A percentile compares a stretch with the other conserved stretches of the same genome.
Conservation (phyloP, 2,888 invertebrate species). For the Oligia strigilis region DNA sequence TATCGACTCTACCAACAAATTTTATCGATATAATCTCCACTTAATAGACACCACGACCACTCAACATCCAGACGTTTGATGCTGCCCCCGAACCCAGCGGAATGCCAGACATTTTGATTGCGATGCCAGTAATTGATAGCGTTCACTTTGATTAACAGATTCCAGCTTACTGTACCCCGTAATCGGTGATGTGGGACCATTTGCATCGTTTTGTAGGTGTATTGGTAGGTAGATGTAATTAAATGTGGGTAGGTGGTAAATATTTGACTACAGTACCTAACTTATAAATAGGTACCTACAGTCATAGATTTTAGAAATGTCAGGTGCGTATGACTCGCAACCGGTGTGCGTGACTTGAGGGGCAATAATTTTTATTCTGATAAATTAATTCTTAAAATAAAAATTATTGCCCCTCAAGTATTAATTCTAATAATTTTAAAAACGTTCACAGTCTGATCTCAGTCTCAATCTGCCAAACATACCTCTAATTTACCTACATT, state of each 20-base stretch:
- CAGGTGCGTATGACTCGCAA: neutral
- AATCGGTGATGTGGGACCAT: constrained; percentile 60
- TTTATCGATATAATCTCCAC: constrained; percentile 19
- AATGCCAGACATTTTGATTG: constrained; percentile 88
- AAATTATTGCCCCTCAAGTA: too few relatives aligned
- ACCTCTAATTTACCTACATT: too few relatives aligned
- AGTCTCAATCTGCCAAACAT: too few relatives aligned
- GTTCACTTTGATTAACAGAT: constrained; percentile 87
- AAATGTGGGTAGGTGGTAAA: constrained; percentile 9
- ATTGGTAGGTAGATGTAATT: constrained; percentile 34
- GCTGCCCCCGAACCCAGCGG: constrained; percentile 74
- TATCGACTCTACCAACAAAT: constrained; percentile 4
- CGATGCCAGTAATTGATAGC: constrained; percentile 85
- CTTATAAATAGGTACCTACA: neutral
- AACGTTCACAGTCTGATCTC: too few relatives aligned
- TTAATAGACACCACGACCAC: constrained; percentile 34
- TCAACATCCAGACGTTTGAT: constrained; percentile 73
- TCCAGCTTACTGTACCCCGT: constrained; percentile 73
- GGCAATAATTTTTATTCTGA: too few relatives aligned
- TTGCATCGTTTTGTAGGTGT: constrained; percentile 49
- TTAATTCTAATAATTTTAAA: too few relatives aligned
- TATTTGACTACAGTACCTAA: neutral
- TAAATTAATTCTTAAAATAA: too few relatives aligned
- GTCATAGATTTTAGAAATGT: neutral
- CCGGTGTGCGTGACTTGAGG: too few relatives aligned